Percentiles rank a stretch among this genome's conserved stretches.
Conservation (phyloP, 2,888 invertebrate species). For the Macaria liturata region DNA sequence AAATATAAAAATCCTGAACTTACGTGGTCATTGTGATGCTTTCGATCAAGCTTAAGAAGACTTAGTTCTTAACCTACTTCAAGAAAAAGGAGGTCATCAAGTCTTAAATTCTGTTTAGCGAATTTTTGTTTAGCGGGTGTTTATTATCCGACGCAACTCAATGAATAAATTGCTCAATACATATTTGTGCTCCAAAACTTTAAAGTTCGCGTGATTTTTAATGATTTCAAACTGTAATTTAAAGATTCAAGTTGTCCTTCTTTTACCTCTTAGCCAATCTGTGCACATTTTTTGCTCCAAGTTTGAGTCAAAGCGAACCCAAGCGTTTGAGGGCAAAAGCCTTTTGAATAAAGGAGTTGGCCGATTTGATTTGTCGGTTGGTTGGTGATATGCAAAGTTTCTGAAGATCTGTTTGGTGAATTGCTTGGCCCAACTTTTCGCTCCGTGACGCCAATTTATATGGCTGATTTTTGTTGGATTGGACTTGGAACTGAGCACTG, state of each 20-base stretch:
- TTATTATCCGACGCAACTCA: too few species aligned
- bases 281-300: constrained; percentile 14
- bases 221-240: too few species aligned
- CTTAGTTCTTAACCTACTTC: too few species aligned
- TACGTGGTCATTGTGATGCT: too few species aligned
- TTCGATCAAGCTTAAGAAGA: too few species aligned
- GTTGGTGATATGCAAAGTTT: constrained; percentile 29
- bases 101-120: too few species aligned
- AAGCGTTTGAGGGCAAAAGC: constrained; percentile 22
- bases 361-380: constrained; percentile 26
- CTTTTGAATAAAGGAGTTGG: constrained; percentile 24
- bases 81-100: too few species aligned
- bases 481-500: neutral
- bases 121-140: too few species aligned
- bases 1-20: too few species aligned
- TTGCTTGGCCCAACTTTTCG: constrained; percentile 15
- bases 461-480: constrained; percentile 19
- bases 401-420: constrained; percentile 15
- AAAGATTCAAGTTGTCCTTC: constrained; percentile 1
- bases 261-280: neutral
- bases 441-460: constrained; percentile 21
- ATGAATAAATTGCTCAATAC: too few species aligned
- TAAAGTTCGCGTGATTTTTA: too few species aligned
- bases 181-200: too few species aligned
- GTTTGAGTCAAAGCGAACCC: constrained; percentile 22